Conservation (phyloP, 1,140 invertebrate species). For the Protaetia brevitarsis region DNA sequence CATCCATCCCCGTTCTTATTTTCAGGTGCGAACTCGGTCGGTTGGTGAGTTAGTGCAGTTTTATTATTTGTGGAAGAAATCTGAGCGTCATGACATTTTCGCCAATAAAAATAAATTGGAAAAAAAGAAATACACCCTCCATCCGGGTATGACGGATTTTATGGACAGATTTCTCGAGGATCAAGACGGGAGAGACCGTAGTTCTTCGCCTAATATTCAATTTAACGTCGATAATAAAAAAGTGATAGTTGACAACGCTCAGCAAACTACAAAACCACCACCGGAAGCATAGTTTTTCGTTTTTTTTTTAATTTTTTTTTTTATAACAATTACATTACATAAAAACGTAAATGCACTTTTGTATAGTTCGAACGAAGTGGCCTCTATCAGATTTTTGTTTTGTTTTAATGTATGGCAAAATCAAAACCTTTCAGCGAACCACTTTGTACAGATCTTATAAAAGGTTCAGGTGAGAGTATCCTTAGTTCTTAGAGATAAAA, state of each 20-base stretch:
- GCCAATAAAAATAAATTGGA: constrained; percentile 79
- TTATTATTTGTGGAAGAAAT: constrained; percentile 99
- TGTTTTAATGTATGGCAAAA: no score
- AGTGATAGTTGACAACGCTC: background rate
- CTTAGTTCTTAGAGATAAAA: no score
- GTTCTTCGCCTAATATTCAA: constrained; percentile 49
- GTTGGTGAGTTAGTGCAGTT: constrained; percentile 96
- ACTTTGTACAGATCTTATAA: no score
- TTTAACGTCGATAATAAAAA: constrained; percentile 28
- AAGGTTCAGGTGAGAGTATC: no score
- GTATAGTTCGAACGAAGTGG: no score
- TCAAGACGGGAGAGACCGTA: constrained; percentile 59
- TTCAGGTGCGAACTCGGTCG: constrained; percentile 84
- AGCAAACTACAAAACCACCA: constrained; percentile 27
- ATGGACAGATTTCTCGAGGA: constrained; percentile 85
- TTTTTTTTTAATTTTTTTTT: constrained; percentile 4
- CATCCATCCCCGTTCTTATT: constrained; percentile 13
- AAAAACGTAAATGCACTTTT: background rate
- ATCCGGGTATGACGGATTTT: constrained; percentile 82
- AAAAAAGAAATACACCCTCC: constrained; percentile 83
- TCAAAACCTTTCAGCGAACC: no score
- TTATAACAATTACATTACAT: background rate
- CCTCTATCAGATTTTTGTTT: no score
- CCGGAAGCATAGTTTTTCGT: constrained; percentile 27
- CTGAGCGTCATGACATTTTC: constrained; percentile 92